phyloP scores from a whole-genome alignment of 2,113 vertebrate genomes.

The Malaclemys terrapin region DNA sequence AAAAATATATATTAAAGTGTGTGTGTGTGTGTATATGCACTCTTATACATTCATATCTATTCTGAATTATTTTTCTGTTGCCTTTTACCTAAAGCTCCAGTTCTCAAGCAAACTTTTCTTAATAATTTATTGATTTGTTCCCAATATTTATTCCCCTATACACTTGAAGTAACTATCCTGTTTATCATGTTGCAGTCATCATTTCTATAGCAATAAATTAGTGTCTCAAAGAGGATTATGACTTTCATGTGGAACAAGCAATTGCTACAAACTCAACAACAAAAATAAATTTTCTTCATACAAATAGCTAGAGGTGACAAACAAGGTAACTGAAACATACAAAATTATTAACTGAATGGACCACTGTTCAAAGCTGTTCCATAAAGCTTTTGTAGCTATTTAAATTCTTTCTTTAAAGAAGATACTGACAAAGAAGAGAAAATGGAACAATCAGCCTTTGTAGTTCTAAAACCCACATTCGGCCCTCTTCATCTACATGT shows the following conservation, averaged over 20 bases:
- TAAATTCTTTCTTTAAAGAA: not conserved
- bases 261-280: not conserved
- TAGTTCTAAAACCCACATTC: not conserved
- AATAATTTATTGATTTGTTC: not conserved
- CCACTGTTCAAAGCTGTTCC: not conserved
- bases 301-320: not conserved
- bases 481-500: not conserved
- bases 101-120: conserved; percentile 33
- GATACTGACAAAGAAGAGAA: not conserved
- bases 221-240: not conserved
- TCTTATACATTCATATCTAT: not conserved
- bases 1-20: not conserved
- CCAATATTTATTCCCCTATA: not conserved
- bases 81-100: conserved; percentile 3
- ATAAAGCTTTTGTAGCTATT: not conserved
- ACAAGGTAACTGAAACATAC: not conserved
- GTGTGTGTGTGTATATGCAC: not conserved
- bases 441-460: not conserved
- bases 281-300: not conserved
- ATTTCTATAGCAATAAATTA: not conserved
- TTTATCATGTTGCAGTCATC: not conserved
- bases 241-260: not conserved
- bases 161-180: conserved; percentile 36
- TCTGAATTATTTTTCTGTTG: not conserved
- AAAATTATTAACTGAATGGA: not conserved